These are phyloP conservation scores for Elaphurus davidianus DNA, from an alignment of 2,113 vertebrate genomes.

Conservation along the genomic window DNA sequence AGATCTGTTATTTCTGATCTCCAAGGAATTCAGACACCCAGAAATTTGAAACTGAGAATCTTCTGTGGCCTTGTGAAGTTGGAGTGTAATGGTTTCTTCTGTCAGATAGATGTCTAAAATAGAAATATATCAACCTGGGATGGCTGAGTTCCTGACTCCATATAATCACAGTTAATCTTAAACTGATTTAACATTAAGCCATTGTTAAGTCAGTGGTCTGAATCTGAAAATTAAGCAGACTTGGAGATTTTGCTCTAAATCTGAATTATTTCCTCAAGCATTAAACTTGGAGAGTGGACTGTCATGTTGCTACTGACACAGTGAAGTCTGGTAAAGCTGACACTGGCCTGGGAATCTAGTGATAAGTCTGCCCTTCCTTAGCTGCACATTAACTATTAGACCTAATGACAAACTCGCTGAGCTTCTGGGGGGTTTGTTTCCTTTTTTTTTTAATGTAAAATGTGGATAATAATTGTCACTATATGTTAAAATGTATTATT, in stretches of 20 bases:
- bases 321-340: not conserved
- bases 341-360: not conserved
- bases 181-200: not conserved
- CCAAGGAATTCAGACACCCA: not conserved
- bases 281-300: not conserved
- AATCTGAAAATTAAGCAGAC: not conserved
- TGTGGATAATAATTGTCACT: not conserved
- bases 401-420: not conserved
- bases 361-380: not conserved
- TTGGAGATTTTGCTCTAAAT: not conserved
- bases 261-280: not conserved
- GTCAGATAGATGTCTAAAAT: not conserved
- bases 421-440: not conserved
- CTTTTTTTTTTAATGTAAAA: not conserved
- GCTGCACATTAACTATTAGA: not conserved
- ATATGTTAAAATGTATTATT: not conserved
- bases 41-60: not conserved
- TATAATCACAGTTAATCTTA: not conserved
- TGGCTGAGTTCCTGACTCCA: not conserved
- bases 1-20: not conserved
- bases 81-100: not conserved
- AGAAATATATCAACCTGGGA: not conserved
- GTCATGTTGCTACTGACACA: not conserved
- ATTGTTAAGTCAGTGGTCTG: not conserved
- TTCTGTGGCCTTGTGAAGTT: not conserved